Conservation (phyloP, 2,888 invertebrate genomes). For the Polydrusus pterygomalis region DNA sequence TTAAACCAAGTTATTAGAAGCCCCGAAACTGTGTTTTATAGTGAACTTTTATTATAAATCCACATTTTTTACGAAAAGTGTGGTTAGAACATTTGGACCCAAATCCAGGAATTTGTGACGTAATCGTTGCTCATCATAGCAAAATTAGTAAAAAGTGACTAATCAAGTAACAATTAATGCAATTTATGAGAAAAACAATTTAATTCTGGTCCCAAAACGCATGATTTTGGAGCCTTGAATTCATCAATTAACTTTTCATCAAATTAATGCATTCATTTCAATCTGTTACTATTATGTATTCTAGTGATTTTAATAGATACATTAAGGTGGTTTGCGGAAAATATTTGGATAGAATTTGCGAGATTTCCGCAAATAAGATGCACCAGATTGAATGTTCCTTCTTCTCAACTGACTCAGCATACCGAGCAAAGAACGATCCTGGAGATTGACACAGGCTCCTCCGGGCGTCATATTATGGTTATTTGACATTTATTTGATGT, state of each 20-base stretch:
- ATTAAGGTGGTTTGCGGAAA: slow-evolving; percentile 61
- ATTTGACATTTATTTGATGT: slow-evolving; percentile 68
- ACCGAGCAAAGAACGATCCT: slow-evolving; percentile 73
- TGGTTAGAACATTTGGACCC: slow-evolving; percentile 59
- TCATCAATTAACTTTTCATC: slow-evolving; percentile 38
- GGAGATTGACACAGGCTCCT: slow-evolving; percentile 76
- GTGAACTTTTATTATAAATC: slow-evolving; percentile 58
- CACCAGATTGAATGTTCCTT: slow-evolving; percentile 67
- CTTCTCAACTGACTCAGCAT: slow-evolving; percentile 57
- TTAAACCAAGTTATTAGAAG: slow-evolving; percentile 70
- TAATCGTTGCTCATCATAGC: slow-evolving; percentile 55
- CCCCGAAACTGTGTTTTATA: slow-evolving; percentile 66
- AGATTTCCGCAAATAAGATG: slow-evolving; percentile 70
- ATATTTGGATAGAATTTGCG: slow-evolving; percentile 66
- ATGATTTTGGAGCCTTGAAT: slow-evolving; percentile 42
- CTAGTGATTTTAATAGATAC: slow-evolving; percentile 64
- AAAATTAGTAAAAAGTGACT: slow-evolving; percentile 46
- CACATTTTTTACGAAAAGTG: slow-evolving; percentile 58
- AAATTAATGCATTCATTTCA: slow-evolving; percentile 46
- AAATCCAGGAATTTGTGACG: slow-evolving; percentile 60
- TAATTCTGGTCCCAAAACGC: slow-evolving; percentile 26
- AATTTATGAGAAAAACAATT: slow-evolving; percentile 14
- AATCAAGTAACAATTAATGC: slow-evolving; percentile 36
- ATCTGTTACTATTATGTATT: slow-evolving; percentile 63
- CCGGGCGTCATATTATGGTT: slow-evolving; percentile 64